These are phyloP conservation scores for Chrysemys picta DNA, from an alignment of 2,113 vertebrate species.

Conservation along the genomic window DNA sequence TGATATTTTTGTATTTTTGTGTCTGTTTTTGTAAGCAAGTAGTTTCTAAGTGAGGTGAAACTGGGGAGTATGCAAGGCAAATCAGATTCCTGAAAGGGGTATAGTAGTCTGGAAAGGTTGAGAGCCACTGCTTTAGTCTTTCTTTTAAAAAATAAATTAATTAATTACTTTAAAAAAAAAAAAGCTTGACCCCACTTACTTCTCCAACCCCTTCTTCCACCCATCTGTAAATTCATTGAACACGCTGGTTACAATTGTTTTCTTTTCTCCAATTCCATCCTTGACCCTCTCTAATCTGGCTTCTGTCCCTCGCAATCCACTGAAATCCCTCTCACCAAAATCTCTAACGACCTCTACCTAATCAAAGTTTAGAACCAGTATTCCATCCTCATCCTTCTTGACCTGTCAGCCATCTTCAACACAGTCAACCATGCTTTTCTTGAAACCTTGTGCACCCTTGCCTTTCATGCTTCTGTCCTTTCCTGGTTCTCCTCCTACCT, in stretches of 20 bases:
- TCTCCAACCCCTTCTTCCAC: background rate
- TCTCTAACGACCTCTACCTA: background rate
- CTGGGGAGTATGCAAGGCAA: no score
- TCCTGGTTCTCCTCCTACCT: background rate
- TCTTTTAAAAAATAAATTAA: no score
- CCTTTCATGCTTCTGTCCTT: background rate
- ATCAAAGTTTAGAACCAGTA: background rate
- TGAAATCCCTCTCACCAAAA: background rate
- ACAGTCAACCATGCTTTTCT: rapidly evolving
- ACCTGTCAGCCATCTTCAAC: background rate
- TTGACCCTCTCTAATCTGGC: background rate
- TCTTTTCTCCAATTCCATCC: background rate
- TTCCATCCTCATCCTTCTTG: background rate
- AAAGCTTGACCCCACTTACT: background rate
- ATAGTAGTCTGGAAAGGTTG: no score
- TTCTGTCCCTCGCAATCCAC: background rate
- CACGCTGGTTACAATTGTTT: background rate
- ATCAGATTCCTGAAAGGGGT: no score
- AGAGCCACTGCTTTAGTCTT: background rate
- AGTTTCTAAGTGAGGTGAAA: no score
- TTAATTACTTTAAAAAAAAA: no score
- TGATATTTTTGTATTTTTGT: no score
- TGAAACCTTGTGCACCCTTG: background rate
- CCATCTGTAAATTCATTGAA: background rate
- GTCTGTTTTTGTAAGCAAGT: no score